Evolutionary conservation across 2,797 vertebrate species (phyloP), one percentile per base, ranked within the genome.

Genomic region (Erithacus rubecula): DNA sequence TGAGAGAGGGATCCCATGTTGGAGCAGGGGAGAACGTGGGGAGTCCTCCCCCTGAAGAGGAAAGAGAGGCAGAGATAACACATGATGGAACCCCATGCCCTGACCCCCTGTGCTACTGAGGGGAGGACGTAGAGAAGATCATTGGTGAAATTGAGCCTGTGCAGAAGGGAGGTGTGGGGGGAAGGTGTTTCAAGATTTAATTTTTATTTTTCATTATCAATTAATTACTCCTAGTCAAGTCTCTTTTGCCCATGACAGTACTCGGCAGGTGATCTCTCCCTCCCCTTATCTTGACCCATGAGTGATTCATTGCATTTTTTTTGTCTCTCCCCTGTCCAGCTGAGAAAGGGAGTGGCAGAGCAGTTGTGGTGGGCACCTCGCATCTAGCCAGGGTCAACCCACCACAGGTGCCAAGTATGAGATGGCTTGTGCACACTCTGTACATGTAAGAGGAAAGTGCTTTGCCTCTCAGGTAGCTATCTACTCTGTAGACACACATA

Each of bases 251-350:
- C 1, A 9, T 26, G 37, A 39, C 22, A 47, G 16, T 26, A 67
- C 24, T 7, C 34, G 22, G 12, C 6, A 18, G 59, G 20, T 37
- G 49, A 74, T 53, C 34, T 47, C 51, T n/a, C 44, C 71, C 12
- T 23, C 5, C 44, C 32, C 17, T 83, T 44, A 46, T 10, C 17
- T 64, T 1, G 0, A 64, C 9, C 17, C n/a, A 29, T 1, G 6
- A 60, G 7, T 12, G 11, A 51, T 64, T 41, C 12, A 8, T 16
- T 32, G 5, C 9, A 4, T 26, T 56, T 76, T 70, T 13, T 34
- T 60, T 34, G 20, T 15, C 37, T 60, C 10, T 46, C 23, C 21
- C 17, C 23, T 39, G 23, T 41, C n/a, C 62, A 82, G 12, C 8
- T 36, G 46, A 89, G 30, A 20, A 69, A 12, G 14, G 13, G 9